phyloP scores from a whole-genome alignment of 2,113 vertebrate species.

The Coptodon rendalli region DNA sequence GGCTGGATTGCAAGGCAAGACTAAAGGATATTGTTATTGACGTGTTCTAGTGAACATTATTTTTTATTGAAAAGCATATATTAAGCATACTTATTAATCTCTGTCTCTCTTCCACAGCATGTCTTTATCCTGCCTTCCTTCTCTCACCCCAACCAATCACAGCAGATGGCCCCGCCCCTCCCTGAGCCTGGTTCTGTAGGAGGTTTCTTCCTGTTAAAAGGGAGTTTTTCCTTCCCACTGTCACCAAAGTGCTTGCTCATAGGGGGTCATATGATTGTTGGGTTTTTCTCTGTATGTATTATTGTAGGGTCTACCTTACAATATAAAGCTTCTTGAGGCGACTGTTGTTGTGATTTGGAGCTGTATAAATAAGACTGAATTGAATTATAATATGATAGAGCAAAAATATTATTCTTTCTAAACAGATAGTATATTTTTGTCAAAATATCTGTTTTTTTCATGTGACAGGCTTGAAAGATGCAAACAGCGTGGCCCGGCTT shows the following conservation, averaged over 20 bases:
- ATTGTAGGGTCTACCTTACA: too few species aligned
- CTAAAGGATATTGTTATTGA: not conserved
- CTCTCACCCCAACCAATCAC: fast-evolving
- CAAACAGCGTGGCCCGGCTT: fast-evolving
- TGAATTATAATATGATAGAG: not conserved
- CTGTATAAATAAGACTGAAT: not conserved
- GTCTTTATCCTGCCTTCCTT: not conserved
- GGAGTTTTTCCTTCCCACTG: not conserved
- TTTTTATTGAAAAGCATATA: not conserved
- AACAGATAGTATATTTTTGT: too few species aligned
- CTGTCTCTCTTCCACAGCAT: not conserved
- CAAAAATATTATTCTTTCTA: too few species aligned
- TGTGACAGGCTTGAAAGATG: not conserved
- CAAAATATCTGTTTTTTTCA: not conserved
- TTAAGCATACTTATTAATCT: fast-evolving
- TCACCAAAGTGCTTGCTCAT: too few species aligned
- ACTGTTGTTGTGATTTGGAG: too few species aligned
- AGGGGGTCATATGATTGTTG: too few species aligned
- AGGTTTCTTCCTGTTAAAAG: not conserved
- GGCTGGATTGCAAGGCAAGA: not conserved
- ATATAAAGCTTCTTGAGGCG: too few species aligned
- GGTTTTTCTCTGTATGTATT: too few species aligned
- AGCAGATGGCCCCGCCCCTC: not conserved
- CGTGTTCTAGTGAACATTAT: fast-evolving
- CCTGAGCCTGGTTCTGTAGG: fast-evolving